Conservation (phyloP, 2,113 vertebrate genomes). For the chimpanzee (Pan troglodytes) region DNA sequence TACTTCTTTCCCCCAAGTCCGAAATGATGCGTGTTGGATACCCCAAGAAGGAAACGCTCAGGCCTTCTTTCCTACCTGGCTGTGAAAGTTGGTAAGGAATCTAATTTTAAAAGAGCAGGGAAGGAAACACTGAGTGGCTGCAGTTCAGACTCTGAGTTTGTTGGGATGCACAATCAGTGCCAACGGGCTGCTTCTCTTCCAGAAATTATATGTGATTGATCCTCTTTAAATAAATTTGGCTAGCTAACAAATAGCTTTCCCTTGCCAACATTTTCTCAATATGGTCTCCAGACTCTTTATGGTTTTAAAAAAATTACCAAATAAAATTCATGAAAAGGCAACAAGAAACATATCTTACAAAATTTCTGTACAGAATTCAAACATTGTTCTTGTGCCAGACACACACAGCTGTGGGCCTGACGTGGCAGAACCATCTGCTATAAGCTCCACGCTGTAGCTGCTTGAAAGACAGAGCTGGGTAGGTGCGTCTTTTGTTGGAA, state of each 20-base stretch:
- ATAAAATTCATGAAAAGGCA: constrained; percentile 78
- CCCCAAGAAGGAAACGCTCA: background rate
- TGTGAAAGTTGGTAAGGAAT: background rate
- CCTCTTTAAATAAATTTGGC: constrained; percentile 69
- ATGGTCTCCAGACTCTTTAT: constrained; percentile 78
- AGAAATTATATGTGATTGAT: constrained; percentile 55
- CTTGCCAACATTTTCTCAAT: constrained; percentile 70
- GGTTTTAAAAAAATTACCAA: constrained; percentile 71
- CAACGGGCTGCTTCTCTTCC: constrained; percentile 19
- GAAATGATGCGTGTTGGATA: background rate
- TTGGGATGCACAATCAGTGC: background rate
- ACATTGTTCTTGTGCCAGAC: constrained; percentile 65
- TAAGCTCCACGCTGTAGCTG: background rate
- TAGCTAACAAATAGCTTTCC: constrained; percentile 57
- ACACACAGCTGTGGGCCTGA: constrained; percentile 72
- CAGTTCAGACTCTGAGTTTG: background rate
- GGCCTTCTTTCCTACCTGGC: background rate
- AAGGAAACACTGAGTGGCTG: background rate
- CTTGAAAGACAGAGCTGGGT: constrained; percentile 1
- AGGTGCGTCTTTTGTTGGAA: constrained; percentile 64
- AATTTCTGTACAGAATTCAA: constrained; percentile 74
- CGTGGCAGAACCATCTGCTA: constrained; percentile 60
- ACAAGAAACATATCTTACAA: constrained; percentile 74
- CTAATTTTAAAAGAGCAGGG: background rate
- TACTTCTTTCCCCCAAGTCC: background rate